Base-by-base conservation (phyloP, 2,797 vertebrate genomes). In the Threskiornis aethiopicus region DNA sequence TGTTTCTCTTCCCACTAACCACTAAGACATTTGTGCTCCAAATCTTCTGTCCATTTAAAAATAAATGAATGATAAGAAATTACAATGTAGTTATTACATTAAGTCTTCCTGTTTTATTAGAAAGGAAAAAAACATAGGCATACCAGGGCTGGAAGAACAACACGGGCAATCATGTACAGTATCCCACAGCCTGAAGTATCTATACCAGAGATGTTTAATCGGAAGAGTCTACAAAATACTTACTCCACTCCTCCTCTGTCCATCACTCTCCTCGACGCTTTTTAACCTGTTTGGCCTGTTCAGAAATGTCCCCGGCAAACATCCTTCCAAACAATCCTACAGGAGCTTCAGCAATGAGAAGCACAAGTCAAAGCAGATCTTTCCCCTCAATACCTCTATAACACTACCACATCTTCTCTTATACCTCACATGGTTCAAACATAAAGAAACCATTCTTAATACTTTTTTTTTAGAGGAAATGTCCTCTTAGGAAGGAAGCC, bases 41-140 rank as follows among this genome's bases (percentile, higher is more conserved):
- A 89, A 85, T 71, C 42, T 65, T 59, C 24, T 33, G 35, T 26
- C n/a, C 39, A 72, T 47, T 90, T 58, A 83, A 88, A 91, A 91
- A 75, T 25, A 91, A 94, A 94, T 22, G 5, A 64, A 84, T 72
- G 11, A 21, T 26, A 78, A 67, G 44, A 54, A 91, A 72, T 44
- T 29, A 65, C 18, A 84, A 51, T 13, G 13, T 4, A 54, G 5
- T 54, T 64, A 57, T 17, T 46, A 35, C 12, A 71, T 29, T 52
- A 77, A 59, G 17, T n/a, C 19, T 66, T 87, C 10, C 10, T 5
- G 2, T 69, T 88, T 64, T 16, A 57, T 42, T 49, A 64, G 44
- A 75, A 80, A 77, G 25, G 20, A 29, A 65, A 86, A 86, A 82
- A 82, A 5, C 21, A 49, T 1, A 49, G 9, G 22, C 13, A 16